Evolutionary conservation across 2,797 vertebrate genomes (phyloP).

Genomic region (Pogoniulus pusillus): DNA sequence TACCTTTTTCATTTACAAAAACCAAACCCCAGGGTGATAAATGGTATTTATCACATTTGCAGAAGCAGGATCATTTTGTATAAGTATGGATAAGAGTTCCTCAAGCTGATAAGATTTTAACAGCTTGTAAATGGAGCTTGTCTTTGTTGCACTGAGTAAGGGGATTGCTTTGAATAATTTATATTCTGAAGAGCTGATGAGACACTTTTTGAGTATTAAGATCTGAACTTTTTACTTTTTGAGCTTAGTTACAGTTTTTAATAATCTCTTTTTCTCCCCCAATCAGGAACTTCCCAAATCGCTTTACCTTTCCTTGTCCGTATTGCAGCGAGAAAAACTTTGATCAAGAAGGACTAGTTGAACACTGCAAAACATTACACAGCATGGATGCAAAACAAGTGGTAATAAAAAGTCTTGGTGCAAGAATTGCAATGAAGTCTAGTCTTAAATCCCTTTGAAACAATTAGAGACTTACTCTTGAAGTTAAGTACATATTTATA

Average conservation of each 20-base stretch:
- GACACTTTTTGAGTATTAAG: not conserved
- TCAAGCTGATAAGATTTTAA: not conserved
- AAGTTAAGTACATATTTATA: not conserved
- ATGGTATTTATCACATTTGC: not conserved
- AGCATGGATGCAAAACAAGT: constrained; percentile 89
- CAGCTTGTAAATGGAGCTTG: not conserved
- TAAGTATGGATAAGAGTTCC: not conserved
- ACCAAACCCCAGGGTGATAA: not conserved
- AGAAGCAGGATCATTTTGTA: not conserved
- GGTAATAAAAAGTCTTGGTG: constrained; percentile 77
- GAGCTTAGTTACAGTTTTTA: not conserved
- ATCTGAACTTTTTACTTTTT: not conserved
- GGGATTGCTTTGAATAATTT: not conserved
- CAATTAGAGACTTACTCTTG: not conserved
- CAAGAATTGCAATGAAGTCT: not conserved
- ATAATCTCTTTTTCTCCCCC: not conserved
- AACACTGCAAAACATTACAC: constrained; percentile 92
- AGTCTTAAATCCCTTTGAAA: constrained; percentile 16
- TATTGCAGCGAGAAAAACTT: constrained; percentile 95
- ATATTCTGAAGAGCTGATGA: not conserved
- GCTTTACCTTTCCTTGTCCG: constrained; percentile 95
- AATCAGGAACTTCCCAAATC: constrained; percentile 90
- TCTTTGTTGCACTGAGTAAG: not conserved
- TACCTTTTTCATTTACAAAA: not conserved
- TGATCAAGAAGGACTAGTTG: constrained; percentile 94